A percentile compares a stretch with the other conserved stretches of the same genome.
phyloP scores from a whole-genome alignment of 2,113 vertebrate genomes.

The Numenius arquata region DNA sequence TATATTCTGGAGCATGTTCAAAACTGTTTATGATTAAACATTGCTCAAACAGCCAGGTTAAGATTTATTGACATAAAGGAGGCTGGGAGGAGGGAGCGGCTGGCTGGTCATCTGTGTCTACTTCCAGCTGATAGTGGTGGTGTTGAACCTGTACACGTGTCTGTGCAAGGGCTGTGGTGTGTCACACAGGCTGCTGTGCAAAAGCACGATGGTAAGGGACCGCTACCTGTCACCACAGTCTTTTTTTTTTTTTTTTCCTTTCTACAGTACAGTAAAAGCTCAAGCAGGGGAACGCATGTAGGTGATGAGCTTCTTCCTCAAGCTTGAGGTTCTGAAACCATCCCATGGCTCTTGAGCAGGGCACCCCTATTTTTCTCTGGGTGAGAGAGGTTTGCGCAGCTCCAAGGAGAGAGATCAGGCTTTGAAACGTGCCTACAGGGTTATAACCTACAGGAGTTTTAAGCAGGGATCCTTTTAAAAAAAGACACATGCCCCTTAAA shows the following conservation, averaged over 20 bases:
- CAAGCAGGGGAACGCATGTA: neutral
- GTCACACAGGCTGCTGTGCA: neutral
- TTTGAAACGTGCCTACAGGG: neutral
- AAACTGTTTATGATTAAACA: conserved; percentile 67
- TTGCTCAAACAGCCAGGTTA: conserved; percentile 44
- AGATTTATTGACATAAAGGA: conserved; percentile 53
- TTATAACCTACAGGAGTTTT: neutral
- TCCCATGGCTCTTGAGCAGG: neutral
- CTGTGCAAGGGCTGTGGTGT: neutral
- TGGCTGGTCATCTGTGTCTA: neutral
- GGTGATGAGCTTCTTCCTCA: neutral
- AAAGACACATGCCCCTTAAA: neutral
- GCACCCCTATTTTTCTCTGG: rapidly evolving
- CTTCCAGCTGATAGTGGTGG: conserved; percentile 7
- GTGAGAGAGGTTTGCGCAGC: neutral
- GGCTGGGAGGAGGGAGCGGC: conserved; percentile 8
- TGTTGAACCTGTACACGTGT: neutral
- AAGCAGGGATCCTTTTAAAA: neutral
- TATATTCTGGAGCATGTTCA: neutral
- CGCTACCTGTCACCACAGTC: neutral
- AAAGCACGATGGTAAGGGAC: neutral
- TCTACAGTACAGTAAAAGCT: neutral
- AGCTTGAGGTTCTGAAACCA: neutral
- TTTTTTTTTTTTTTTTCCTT: neutral
- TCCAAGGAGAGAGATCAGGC: neutral